These are phyloP conservation scores for human DNA, from an alignment of 2,113 vertebrate genomes.

Conservation along the genomic window GRCh38 chr5:88201001-88201500, in stretches of 20 bases:
- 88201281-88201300: background rate
- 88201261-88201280: background rate
- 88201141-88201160: background rate
- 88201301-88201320: background rate
- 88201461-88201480: background rate
- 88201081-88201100: background rate
- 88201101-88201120: background rate
- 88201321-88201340: background rate
- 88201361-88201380: background rate
- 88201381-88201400: background rate
- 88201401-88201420: background rate
- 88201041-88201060: constrained; percentile 35
- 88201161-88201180: background rate
- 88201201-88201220: background rate
- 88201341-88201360: background rate
- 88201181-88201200: background rate
- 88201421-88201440: background rate
- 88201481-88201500: background rate
- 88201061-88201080: constrained; percentile 2
- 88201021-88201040: background rate
- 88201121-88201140: background rate
- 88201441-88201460: background rate
- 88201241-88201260: background rate
- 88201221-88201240: background rate
- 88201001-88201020: constrained; percentile 10